phyloP scores from a whole-genome alignment of 2,113 vertebrate species.

The Ciconia boyciana region DNA sequence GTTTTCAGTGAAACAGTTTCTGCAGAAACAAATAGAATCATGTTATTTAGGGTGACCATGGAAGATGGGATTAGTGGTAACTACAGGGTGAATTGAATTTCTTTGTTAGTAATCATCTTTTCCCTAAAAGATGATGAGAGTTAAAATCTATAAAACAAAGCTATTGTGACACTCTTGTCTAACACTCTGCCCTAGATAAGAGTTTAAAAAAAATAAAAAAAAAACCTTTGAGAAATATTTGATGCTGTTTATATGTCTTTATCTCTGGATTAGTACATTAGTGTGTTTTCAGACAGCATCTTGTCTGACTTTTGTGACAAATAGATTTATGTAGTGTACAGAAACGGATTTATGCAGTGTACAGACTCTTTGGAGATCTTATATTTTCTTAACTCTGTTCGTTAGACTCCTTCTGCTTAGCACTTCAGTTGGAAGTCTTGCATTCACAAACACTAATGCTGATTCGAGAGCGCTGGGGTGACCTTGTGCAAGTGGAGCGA shows the following conservation, averaged over 20 bases:
- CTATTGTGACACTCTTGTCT: not conserved
- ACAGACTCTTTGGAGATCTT: not conserved
- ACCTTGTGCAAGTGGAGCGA: slow-evolving; percentile 96
- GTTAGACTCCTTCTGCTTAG: slow-evolving; percentile 96
- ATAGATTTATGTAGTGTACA: not conserved
- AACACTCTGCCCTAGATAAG: not conserved
- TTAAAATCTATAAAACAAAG: not conserved
- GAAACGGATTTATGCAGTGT: not conserved
- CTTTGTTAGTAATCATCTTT: not conserved
- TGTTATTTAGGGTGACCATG: not conserved
- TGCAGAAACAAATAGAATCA: not conserved
- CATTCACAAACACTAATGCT: slow-evolving; percentile 97
- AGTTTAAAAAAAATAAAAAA: not conserved
- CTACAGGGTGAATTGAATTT: not conserved
- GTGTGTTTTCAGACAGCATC: not conserved
- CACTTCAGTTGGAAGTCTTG: slow-evolving; percentile 95
- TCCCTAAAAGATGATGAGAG: not conserved
- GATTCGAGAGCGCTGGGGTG: slow-evolving; percentile 97
- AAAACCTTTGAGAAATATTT: not conserved
- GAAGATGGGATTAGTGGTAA: not conserved
- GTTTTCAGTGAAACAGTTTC: not conserved
- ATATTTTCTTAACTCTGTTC: slow-evolving; percentile 76
- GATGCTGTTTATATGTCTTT: not conserved
- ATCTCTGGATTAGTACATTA: not conserved
- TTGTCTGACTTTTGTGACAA: not conserved